phyloP scores from a whole-genome alignment of 2,888 invertebrate species.

The Plebejus anna region DNA sequence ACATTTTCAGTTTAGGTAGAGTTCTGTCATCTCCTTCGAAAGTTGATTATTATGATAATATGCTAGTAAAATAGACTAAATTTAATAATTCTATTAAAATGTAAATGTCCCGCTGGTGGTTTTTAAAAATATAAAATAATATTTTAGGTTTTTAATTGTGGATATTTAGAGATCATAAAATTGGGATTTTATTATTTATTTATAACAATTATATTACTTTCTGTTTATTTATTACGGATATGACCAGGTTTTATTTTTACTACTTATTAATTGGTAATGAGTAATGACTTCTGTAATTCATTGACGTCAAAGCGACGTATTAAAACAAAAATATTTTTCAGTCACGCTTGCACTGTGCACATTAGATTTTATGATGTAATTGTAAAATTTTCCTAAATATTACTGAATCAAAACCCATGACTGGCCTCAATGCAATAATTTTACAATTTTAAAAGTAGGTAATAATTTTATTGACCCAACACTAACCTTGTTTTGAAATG shows the following conservation, averaged over 20 bases:
- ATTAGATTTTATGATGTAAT: neutral
- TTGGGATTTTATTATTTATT: neutral
- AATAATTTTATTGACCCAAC: neutral
- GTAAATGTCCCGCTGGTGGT: no score
- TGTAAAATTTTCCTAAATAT: neutral
- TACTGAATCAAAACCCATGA: neutral
- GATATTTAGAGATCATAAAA: neutral
- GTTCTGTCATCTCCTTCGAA: no score
- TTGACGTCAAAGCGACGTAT: conserved; percentile 13
- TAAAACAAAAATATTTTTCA: neutral
- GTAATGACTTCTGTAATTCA: neutral
- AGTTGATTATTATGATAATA: no score
- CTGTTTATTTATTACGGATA: neutral
- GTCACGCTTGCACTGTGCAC: conserved; percentile 5
- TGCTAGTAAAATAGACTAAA: no score
- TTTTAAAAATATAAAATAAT: no score
- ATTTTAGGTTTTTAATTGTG: neutral
- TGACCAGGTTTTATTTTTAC: neutral
- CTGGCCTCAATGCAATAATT: neutral
- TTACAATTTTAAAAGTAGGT: neutral
- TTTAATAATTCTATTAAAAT: no score
- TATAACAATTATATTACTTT: neutral
- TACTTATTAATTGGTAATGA: neutral
- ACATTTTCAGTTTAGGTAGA: neutral
- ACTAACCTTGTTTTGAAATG: neutral